Evolutionary conservation across 2,888 invertebrate genomes (phyloP).

Genomic region (Ashinkailepas kermadecensis): DNA sequence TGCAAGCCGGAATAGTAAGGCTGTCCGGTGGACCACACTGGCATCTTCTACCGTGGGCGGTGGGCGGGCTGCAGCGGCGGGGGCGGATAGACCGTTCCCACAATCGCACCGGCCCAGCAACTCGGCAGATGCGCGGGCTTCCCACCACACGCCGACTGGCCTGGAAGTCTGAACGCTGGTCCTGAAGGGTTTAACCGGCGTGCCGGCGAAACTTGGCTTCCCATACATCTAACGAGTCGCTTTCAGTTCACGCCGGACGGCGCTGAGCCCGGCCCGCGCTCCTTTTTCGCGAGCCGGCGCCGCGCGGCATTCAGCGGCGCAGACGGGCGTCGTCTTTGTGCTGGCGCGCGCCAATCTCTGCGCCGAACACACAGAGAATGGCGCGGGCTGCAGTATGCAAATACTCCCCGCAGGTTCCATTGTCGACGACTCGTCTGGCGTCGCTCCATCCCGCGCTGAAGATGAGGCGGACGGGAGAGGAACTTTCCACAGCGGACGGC

Average conservation of each 20-base stretch:
- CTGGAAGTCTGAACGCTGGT: too few species aligned
- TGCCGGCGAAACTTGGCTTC: background rate
- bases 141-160: too few species aligned
- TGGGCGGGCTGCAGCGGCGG: too few species aligned
- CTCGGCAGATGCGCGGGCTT: too few species aligned
- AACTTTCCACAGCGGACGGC: background rate
- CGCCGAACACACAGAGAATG: background rate
- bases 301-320: background rate
- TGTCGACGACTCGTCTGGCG: background rate
- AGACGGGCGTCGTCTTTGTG: background rate
- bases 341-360: background rate
- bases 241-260: background rate
- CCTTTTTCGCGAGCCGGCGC: background rate
- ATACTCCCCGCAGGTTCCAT: background rate
- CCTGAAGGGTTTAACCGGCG: background rate
- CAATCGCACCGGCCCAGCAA: too few species aligned
- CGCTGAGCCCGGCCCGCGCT: too few species aligned
- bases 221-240: background rate
- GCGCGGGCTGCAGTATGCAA: background rate
- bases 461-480: too few species aligned
- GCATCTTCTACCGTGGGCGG: too few species aligned
- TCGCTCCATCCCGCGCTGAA: background rate
- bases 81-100: too few species aligned
- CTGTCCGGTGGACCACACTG: too few species aligned
- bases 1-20: too few species aligned